Evolutionary conservation across 2,797 vertebrate genomes (phyloP).

Genomic region (Diplodus puntazzo): DNA sequence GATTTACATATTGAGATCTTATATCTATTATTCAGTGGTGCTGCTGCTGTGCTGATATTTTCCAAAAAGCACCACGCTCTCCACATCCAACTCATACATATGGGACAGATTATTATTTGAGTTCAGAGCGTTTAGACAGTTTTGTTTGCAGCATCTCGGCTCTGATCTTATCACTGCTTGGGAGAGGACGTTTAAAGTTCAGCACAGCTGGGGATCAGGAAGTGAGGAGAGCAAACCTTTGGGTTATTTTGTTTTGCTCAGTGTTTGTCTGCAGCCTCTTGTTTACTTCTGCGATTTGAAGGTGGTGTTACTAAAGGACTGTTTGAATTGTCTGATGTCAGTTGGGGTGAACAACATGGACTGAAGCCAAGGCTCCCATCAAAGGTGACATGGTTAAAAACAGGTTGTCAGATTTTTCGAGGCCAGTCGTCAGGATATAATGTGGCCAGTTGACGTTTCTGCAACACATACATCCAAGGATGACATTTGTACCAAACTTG

Average conservation of each 20-base stretch:
- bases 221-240: background rate
- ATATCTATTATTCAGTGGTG: slow-evolving; percentile 5
- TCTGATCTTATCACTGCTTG: background rate
- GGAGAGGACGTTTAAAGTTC: background rate
- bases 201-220: slow-evolving; percentile 1
- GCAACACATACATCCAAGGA: no score
- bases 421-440: no score
- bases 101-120: background rate
- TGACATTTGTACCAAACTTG: no score
- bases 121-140: background rate
- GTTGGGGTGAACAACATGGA: background rate
- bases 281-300: background rate
- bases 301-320: background rate
- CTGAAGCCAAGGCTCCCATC: no score
- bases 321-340: slow-evolving; percentile 1
- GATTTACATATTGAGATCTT: slow-evolving; percentile 21
- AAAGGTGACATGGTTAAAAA: background rate
- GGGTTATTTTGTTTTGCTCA: background rate
- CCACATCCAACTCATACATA: background rate
- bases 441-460: no score
- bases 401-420: background rate
- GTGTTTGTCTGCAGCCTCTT: background rate
- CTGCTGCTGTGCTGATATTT: background rate
- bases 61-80: slow-evolving; percentile 7
- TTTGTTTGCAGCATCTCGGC: background rate